These are phyloP conservation scores for Agraylea sexmaculata DNA, from an alignment of 1,140 invertebrate genomes.

Conservation along the genomic window DNA sequence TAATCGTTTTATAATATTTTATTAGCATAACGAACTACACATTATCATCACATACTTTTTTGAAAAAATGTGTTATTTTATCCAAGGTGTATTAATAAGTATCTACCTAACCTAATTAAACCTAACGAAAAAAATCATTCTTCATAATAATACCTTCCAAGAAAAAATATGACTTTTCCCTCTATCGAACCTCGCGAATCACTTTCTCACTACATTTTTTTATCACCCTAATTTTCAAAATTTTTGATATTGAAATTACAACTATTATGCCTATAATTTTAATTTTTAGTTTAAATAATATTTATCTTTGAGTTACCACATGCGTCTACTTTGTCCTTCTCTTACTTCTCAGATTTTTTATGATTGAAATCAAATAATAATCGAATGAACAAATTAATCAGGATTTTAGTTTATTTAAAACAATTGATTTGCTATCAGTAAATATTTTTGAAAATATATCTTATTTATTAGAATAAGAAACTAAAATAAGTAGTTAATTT, in stretches of 20 bases:
- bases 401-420: slow-evolving; percentile 49
- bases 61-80: too few relatives aligned
- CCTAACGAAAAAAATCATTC: too few relatives aligned
- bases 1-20: too few relatives aligned
- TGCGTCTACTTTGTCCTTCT: slow-evolving; percentile 41
- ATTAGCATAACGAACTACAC: too few relatives aligned
- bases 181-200: slow-evolving; percentile 38
- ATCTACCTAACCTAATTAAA: too few relatives aligned
- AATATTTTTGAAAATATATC: slow-evolving; percentile 41
- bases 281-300: slow-evolving; percentile 27
- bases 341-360: slow-evolving; percentile 43
- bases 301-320: slow-evolving; percentile 30
- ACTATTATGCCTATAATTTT: slow-evolving; percentile 41
- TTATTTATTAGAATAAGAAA: slow-evolving; percentile 17
- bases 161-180: slow-evolving; percentile 49
- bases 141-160: slow-evolving; percentile 35
- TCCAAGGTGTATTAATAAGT: too few relatives aligned
- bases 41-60: too few relatives aligned
- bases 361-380: slow-evolving; percentile 50
- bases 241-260: slow-evolving; percentile 53
- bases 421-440: slow-evolving; percentile 51
- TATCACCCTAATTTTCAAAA: slow-evolving; percentile 51
- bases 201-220: slow-evolving; percentile 49
- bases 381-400: slow-evolving; percentile 42
- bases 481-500: slow-evolving; percentile 38